Percentiles rank a stretch among this genome's conserved stretches.
Conservation (phyloP, 30 jellyfish, hydroid and myxozoan genomes). For the Aurelia aurita region DNA sequence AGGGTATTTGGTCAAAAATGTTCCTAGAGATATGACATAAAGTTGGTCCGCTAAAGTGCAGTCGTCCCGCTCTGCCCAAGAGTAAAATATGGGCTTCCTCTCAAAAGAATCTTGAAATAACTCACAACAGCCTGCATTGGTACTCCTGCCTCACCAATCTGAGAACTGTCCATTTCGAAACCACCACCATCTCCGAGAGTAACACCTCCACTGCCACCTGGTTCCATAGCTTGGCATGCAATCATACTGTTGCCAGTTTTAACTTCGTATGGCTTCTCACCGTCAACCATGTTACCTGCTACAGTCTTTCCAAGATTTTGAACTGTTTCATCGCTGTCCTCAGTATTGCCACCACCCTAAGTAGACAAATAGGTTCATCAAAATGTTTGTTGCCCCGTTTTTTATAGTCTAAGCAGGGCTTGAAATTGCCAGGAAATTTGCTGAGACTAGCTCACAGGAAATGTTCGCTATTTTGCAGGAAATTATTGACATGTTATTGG, state of each 20-base stretch:
- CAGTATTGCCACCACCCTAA: conserved; percentile 67
- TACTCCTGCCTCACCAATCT: conserved; percentile 37
- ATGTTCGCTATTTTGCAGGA: too few relatives aligned
- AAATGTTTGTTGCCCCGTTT: too few relatives aligned
- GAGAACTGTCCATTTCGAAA: conserved; percentile 49
- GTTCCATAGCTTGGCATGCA: conserved; percentile 40
- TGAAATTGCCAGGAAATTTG: too few relatives aligned
- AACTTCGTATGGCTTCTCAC: conserved; percentile 59
- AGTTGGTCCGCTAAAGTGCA: too few relatives aligned
- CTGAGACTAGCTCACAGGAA: too few relatives aligned
- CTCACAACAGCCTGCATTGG: conserved; percentile 71
- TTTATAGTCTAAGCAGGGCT: too few relatives aligned
- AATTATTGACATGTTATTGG: too few relatives aligned
- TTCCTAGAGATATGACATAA: too few relatives aligned
- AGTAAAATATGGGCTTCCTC: too few relatives aligned
- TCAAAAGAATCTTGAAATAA: not conserved
- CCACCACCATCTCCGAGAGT: conserved; percentile 52
- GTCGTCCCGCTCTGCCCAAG: too few relatives aligned
- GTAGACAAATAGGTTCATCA: too few relatives aligned
- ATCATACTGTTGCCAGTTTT: conserved; percentile 43
- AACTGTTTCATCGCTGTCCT: conserved; percentile 22
- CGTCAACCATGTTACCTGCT: conserved; percentile 82
- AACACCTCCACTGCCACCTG: conserved; percentile 55
- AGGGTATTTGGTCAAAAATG: too few relatives aligned
- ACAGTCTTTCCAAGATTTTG: conserved; percentile 35